Evolutionary conservation across 2,888 invertebrate species (phyloP), one percentile per base, ranked within the genome.

Genomic region (Aplocera efformata): DNA sequence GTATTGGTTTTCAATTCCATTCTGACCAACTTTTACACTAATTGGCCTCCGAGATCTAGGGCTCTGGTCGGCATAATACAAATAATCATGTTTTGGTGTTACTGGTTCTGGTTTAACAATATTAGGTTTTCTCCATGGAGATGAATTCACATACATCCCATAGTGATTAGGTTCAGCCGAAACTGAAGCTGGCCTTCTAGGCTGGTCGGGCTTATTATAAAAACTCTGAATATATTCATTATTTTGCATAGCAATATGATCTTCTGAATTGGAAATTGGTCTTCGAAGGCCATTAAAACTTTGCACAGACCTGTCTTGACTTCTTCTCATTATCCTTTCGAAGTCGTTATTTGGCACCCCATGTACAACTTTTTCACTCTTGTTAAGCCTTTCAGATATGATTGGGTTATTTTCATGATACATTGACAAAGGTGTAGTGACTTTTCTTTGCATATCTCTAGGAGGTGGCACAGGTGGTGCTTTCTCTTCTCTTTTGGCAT

Each of bases 401-500:
- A 72, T 57, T 1, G 78, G 60, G 41, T 76, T 81, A 55, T 79
- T 82, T 58, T 89, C 89, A 60, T 88, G 86, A 62, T 82, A 83
- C 82, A 88, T 88, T 11, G 89, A 88, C 54, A 88, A 52, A 46
- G 85, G 85, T 21, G 89, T 88, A 10, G 89, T 75, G 8, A 90
- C 82, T 72, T 91, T 89, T 43, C 92, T 89, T 59, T 90, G 89
- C 51, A 93, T 94, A 74, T 94, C 94, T 56, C 94, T 85, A n/a
- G 95, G 94, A 0, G 95, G 95, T 17, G 95, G 95, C 2, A 93
- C 92, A 0, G 95, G 95, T 3, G 95, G 94, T 23, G 90, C 63
- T 30, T 85, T 89, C 33, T 83, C 82, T 28, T 88, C 86, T 55
- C 76, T 77, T 53, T 77, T 81, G 23, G 76, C 70, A 50, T 79